phyloP scores from a whole-genome alignment of 1,140 invertebrate genomes.

The Drosophila sp. region DNA sequence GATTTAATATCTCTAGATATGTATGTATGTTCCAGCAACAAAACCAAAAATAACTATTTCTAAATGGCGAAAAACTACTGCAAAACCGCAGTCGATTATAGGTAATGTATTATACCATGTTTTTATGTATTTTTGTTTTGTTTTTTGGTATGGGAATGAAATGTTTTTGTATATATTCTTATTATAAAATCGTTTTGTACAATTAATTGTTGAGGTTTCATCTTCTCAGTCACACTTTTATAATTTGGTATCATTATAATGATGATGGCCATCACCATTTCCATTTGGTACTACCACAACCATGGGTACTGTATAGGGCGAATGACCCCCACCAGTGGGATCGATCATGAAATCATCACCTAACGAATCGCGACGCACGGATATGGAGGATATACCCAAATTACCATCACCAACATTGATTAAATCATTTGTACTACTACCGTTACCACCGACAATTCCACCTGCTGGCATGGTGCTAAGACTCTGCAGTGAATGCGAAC shows the following conservation, averaged over 20 bases:
- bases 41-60: not conserved
- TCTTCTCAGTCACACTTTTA: conserved; percentile 39
- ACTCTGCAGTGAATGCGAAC: conserved; percentile 75
- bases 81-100: not conserved
- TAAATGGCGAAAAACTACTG: not conserved
- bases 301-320: conserved; percentile 49
- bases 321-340: conserved; percentile 18
- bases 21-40: not conserved
- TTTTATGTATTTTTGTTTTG: not conserved
- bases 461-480: conserved; percentile 37
- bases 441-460: conserved; percentile 57
- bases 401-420: conserved; percentile 48
- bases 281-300: conserved; percentile 79
- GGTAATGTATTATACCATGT: not conserved
- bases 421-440: conserved; percentile 56
- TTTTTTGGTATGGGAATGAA: not conserved
- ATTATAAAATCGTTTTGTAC: conserved; percentile 8
- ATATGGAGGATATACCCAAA: conserved; percentile 13
- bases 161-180: not conserved
- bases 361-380: conserved; percentile 57
- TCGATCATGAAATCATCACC: conserved; percentile 68
- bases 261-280: conserved; percentile 40
- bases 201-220: not conserved
- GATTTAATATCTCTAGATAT: not conserved
- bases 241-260: conserved; percentile 75